A percentile compares a stretch with the other conserved stretches of the same genome.
Conservation (phyloP, 2,888 invertebrate genomes). For the Hypercompe scribonia region DNA sequence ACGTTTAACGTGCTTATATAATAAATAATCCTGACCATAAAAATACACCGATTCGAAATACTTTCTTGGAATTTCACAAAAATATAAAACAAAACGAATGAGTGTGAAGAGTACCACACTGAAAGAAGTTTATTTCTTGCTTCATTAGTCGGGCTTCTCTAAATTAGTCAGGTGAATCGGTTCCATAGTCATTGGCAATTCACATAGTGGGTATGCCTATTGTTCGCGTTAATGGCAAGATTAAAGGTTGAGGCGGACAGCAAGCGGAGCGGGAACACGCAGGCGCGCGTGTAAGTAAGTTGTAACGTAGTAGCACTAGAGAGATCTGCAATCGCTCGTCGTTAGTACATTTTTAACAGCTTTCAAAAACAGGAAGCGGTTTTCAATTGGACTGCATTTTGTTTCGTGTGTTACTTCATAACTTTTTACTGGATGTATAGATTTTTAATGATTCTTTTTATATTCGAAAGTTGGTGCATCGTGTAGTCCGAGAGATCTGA, state of each 20-base stretch:
- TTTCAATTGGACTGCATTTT: too few relatives aligned
- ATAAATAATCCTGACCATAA: constrained; percentile 52
- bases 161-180: constrained; percentile 71
- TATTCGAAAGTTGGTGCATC: too few relatives aligned
- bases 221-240: constrained; percentile 75
- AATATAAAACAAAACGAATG: constrained; percentile 40
- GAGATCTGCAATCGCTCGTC: too few relatives aligned
- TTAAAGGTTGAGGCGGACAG: constrained; percentile 14
- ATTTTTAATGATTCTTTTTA: too few relatives aligned
- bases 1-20: constrained; percentile 57
- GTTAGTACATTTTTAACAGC: too few relatives aligned
- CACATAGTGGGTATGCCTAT: constrained; percentile 73
- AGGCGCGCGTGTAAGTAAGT: constrained; percentile 15
- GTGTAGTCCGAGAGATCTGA: too few relatives aligned
- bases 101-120: constrained; percentile 44
- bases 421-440: too few relatives aligned
- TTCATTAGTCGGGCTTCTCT: constrained; percentile 58
- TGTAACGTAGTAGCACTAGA: background rate
- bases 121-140: constrained; percentile 66
- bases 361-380: too few relatives aligned
- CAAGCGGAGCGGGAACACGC: background rate
- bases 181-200: constrained; percentile 74
- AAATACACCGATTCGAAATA: constrained; percentile 48
- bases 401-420: too few relatives aligned
- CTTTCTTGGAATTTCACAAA: constrained; percentile 56